These are phyloP conservation scores for Aurelia sp. DNA, from an alignment of 30 jellyfish, hydroid and myxozoan genomes.

Conservation along the genomic window DNA sequence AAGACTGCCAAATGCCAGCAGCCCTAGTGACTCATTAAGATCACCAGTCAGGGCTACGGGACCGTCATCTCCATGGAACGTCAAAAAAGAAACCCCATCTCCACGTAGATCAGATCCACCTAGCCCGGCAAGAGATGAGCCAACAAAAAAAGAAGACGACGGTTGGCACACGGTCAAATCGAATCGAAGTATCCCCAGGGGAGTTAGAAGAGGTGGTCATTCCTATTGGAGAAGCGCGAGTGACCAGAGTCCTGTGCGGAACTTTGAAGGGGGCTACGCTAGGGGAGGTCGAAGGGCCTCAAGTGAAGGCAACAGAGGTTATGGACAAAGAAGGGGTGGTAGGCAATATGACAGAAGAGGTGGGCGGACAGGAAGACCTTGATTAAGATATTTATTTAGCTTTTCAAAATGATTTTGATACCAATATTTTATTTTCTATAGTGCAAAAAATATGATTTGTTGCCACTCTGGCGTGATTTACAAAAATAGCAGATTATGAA, in stretches of 20 bases:
- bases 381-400: neutral
- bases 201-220: conserved; percentile 32
- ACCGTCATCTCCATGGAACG: neutral
- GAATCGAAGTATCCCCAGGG: conserved; percentile 2
- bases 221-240: conserved; percentile 47
- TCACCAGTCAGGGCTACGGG: neutral
- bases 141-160: conserved; percentile 1
- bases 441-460: too few relatives aligned
- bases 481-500: too few relatives aligned
- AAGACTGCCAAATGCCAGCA: neutral
- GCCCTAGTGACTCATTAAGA: neutral
- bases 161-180: conserved; percentile 65
- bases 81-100: neutral
- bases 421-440: too few relatives aligned
- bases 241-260: conserved; percentile 20
- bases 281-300: conserved; percentile 37
- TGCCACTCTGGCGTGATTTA: too few relatives aligned
- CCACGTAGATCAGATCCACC: neutral
- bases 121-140: neutral
- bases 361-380: neutral
- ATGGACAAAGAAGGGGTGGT: conserved; percentile 19
- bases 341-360: conserved; percentile 7
- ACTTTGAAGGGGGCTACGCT: neutral
- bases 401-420: too few relatives aligned
- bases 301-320: conserved; percentile 53